Base-by-base conservation (phyloP, 2,797 vertebrate genomes). In the Capromys pilorides region DNA sequence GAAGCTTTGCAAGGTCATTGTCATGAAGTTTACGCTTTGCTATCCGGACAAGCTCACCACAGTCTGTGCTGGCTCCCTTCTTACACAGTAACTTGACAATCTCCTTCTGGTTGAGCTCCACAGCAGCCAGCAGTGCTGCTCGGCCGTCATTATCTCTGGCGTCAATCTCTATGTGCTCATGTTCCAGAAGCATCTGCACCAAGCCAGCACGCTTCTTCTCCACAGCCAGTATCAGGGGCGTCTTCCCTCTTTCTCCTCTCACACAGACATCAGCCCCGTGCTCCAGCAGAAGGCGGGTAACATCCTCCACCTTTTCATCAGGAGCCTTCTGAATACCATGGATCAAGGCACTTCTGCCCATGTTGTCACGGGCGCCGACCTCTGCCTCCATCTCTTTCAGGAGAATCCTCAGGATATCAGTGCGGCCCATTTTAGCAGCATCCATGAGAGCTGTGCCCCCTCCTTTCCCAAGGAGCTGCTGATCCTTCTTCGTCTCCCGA, bases 361-460 rank as follows among this genome's bases (percentile, higher is more conserved):
- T 97, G 11, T 98, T 98, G 95, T 98, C 98, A 4, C 36, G 0
- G 28, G 92, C 94, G 16, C 97, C 96, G 75, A 98, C 69, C 0
- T 98, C 97, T 8, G 98, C 98, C 12, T 33, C 4, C 98, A 98
- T 98, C 54, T 98, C 96, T 0, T 94, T 12, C 0, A 98, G 93
- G 33, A 98, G 97, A 59, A 89, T 33, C 67, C 87, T 51, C 85
- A 98, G 36, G 0, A 21, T 21, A 0, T 64, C 91, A 1, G 94
- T 0, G 8, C 41, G 71, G 16, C 97, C 36, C 0, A 57, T 0
- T n/a, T 11, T 39, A 3, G 98, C 98, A 11, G 98, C 98, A 28
- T 98, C 97, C 97, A 98, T 98, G 71, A 98, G 96, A 0, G 98
- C 98, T 0, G 98, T 98, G 1, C 9, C 96, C 1, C 98, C 98